Evolutionary conservation across 2,113 vertebrate genomes (phyloP).

Genomic region (Zosterops lateralis): DNA sequence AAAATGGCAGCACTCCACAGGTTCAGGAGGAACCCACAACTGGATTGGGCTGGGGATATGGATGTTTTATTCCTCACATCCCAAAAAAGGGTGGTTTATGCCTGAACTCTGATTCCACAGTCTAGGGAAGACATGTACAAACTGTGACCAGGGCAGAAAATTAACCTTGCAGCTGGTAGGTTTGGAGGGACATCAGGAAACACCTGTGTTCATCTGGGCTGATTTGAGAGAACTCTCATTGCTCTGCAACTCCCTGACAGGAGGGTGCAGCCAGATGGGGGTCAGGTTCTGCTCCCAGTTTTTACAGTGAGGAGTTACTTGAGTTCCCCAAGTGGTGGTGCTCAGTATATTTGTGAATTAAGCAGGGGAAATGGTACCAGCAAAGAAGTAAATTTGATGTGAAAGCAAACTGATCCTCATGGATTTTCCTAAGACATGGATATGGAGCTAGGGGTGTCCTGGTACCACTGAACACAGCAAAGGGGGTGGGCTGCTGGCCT

Average conservation of each 20-base stretch:
- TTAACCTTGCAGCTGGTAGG: background rate
- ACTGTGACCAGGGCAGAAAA: background rate
- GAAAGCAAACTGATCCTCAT: background rate
- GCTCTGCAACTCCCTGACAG: background rate
- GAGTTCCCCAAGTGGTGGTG: background rate
- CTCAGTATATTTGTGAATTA: background rate
- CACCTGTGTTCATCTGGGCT: background rate
- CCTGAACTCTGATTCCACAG: background rate
- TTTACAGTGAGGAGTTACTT: background rate
- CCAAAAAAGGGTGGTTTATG: background rate
- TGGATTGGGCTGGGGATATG: background rate
- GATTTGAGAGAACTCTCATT: background rate
- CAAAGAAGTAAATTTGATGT: background rate
- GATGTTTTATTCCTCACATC: background rate
- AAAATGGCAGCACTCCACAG: background rate
- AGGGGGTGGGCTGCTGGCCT: background rate
- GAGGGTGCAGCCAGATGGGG: background rate
- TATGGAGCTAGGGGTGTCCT: accelerated
- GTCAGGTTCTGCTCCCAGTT: background rate
- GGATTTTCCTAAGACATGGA: background rate
- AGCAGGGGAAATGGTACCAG: background rate
- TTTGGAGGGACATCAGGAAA: background rate
- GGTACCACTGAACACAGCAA: background rate
- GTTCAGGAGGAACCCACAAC: background rate
- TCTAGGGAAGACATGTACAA: background rate